Percentiles rank a stretch among this genome's conserved stretches.
Evolutionary conservation across 2,113 vertebrate species (phyloP).

Genomic region (Camelus bactrianus): DNA sequence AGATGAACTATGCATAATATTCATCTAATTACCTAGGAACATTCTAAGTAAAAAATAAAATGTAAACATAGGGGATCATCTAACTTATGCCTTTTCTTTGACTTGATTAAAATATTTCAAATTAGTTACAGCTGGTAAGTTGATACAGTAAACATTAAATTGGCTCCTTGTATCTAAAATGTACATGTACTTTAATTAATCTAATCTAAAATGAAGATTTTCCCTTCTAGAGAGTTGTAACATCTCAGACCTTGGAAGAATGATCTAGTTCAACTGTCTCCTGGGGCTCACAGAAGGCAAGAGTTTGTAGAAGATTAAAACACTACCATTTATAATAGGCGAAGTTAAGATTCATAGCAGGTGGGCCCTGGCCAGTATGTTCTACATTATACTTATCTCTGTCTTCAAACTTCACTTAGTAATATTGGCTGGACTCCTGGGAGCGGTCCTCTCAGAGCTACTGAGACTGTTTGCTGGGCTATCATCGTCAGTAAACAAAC

Average conservation of each 20-base stretch:
- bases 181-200: neutral
- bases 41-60: neutral
- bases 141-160: neutral
- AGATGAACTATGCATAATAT: neutral
- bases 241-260: neutral
- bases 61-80: neutral
- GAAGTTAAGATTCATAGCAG: neutral
- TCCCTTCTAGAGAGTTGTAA: neutral
- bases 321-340: neutral
- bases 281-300: neutral
- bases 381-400: neutral
- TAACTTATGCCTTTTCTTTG: neutral
- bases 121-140: neutral
- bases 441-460: neutral
- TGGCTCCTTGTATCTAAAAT: neutral
- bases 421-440: neutral
- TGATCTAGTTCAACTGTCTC: neutral
- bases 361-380: neutral
- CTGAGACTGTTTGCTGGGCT: neutral
- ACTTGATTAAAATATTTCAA: neutral
- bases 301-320: neutral
- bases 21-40: neutral
- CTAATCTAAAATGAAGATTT: neutral
- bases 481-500: neutral
- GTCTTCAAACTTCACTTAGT: neutral